Evolutionary conservation across 1,140 invertebrate genomes (phyloP).

Genomic region (Maniola jurtina): DNA sequence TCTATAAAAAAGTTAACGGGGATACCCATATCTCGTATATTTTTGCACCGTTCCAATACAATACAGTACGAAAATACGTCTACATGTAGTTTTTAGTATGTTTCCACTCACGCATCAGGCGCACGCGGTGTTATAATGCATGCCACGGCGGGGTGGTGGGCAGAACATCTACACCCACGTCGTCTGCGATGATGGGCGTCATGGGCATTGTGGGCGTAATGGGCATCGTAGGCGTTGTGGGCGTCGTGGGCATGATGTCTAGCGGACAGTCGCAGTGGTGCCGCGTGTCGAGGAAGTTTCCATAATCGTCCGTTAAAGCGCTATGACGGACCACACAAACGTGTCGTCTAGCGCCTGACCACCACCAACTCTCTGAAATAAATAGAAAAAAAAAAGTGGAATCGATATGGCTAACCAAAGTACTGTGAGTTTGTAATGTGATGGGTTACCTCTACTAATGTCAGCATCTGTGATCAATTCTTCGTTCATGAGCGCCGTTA

Average conservation of each 20-base stretch:
- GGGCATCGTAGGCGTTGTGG: constrained; percentile 17
- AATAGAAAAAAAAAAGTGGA: not conserved
- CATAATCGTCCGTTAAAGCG: constrained; percentile 76
- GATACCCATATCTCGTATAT: too few relatives aligned
- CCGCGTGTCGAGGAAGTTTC: constrained; percentile 70
- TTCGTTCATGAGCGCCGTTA: constrained; percentile 69
- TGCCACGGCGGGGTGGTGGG: constrained; percentile 11
- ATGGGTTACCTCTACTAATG: constrained; percentile 55
- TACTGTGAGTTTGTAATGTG: not conserved
- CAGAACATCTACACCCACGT: not conserved
- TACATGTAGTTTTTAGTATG: not conserved
- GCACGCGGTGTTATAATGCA: constrained; percentile 24
- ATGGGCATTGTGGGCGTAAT: constrained; percentile 19
- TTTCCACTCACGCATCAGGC: not conserved
- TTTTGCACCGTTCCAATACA: too few relatives aligned
- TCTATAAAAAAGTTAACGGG: too few relatives aligned
- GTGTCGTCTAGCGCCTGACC: constrained; percentile 52
- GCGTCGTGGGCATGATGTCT: constrained; percentile 11
- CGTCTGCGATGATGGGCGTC: constrained; percentile 1
- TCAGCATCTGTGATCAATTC: constrained; percentile 66
- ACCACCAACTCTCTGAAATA: constrained; percentile 49
- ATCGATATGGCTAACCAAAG: not conserved
- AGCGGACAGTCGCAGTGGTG: constrained; percentile 66
- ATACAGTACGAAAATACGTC: not conserved
- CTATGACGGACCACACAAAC: constrained; percentile 66